These are phyloP conservation scores for Drosophila gaucha DNA, from an alignment of 2,888 invertebrate species.

Conservation along the genomic window DNA sequence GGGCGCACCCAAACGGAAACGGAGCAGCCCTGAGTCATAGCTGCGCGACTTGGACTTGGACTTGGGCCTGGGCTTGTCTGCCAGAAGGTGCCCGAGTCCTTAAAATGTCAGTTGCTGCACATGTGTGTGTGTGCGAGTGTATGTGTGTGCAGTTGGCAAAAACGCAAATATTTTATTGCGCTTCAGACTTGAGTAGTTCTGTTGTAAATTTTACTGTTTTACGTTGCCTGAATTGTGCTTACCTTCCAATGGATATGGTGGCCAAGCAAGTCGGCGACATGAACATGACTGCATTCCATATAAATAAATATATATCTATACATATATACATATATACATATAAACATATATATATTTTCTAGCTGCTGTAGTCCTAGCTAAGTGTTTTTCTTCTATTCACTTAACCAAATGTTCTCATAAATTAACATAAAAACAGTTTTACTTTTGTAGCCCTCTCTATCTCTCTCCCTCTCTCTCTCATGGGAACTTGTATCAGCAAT, in stretches of 20 bases:
- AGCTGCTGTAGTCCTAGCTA: neutral
- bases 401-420: neutral
- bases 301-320: conserved; percentile 18
- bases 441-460: too few species aligned
- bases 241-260: conserved; percentile 21
- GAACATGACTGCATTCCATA: conserved; percentile 42
- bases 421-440: neutral
- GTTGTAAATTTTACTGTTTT: conserved; percentile 81
- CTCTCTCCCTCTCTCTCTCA: neutral
- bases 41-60: conserved; percentile 49
- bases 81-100: conserved; percentile 51
- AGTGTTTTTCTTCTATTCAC: neutral
- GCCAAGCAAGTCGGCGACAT: conserved; percentile 27
- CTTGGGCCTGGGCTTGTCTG: conserved; percentile 45
- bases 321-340: conserved; percentile 13
- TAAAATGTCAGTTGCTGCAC: conserved; percentile 61
- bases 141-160: conserved; percentile 70
- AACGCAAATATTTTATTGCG: conserved; percentile 82
- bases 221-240: conserved; percentile 67
- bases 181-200: conserved; percentile 81
- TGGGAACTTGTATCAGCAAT: neutral
- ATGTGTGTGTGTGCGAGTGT: conserved; percentile 37
- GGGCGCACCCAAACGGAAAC: conserved; percentile 55
- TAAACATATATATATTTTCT: neutral
- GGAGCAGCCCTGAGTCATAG: conserved; percentile 70